Percentiles rank a stretch among this genome's conserved stretches.
These are phyloP conservation scores for Taurulus bubalis DNA, from an alignment of 2,113 vertebrate genomes.

Conservation along the genomic window DNA sequence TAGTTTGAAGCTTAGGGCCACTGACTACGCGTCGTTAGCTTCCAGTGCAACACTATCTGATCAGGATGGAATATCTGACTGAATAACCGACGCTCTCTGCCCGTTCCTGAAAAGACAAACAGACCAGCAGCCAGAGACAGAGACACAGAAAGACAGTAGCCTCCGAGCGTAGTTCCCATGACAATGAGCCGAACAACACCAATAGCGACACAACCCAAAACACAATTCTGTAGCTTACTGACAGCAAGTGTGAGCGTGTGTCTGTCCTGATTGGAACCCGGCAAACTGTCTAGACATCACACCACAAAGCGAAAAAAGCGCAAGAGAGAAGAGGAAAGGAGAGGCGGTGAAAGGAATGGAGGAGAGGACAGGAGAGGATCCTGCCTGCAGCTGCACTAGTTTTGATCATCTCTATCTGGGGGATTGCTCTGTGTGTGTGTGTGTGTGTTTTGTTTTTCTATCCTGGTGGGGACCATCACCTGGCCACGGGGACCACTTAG, in stretches of 20 bases:
- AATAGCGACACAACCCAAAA: background rate
- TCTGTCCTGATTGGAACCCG: background rate
- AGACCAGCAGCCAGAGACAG: background rate
- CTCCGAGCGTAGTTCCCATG: background rate
- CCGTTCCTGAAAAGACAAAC: background rate
- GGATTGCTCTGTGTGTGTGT: background rate
- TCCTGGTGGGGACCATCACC: background rate
- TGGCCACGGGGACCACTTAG: background rate
- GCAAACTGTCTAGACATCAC: background rate
- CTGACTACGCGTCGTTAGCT: background rate
- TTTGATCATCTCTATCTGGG: background rate
- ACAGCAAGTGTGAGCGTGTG: background rate
- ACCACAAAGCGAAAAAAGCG: background rate
- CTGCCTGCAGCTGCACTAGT: background rate
- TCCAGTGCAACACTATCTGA: background rate
- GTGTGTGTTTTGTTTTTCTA: background rate
- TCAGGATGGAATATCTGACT: background rate
- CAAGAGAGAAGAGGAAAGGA: background rate
- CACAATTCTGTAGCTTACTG: background rate
- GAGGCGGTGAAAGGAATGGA: background rate
- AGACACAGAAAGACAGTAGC: background rate
- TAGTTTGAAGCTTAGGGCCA: background rate
- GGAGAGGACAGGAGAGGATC: background rate
- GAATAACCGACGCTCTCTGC: background rate
- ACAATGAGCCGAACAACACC: background rate